Evolutionary conservation across 2,888 invertebrate genomes (phyloP).

Genomic region (Latheticus oryzae): DNA sequence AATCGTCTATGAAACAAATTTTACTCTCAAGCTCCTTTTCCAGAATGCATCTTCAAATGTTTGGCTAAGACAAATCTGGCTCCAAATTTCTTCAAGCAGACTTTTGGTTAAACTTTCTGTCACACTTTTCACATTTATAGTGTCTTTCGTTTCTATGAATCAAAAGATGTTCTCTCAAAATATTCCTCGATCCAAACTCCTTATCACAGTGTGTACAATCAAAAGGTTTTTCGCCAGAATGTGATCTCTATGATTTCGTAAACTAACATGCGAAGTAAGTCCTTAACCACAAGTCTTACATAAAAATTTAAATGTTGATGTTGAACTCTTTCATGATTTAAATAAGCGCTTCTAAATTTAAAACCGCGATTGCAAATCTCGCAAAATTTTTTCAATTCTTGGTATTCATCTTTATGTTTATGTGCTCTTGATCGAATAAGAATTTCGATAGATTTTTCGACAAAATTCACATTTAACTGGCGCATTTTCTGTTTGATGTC

Average conservation of each 20-base stretch:
- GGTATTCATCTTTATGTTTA: conserved; percentile 12
- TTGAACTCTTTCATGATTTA: too few relatives aligned
- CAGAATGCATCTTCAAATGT: too few relatives aligned
- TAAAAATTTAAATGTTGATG: neutral
- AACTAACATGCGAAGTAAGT: conserved; percentile 7
- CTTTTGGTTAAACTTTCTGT: too few relatives aligned
- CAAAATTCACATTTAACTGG: too few relatives aligned
- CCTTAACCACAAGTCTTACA: conserved; percentile 6
- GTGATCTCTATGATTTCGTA: conserved; percentile 8
- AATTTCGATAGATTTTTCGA: too few relatives aligned
- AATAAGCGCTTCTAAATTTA: neutral
- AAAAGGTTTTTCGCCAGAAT: conserved; percentile 14
- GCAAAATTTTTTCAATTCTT: neutral
- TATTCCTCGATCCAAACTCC: neutral
- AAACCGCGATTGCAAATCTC: conserved; percentile 6
- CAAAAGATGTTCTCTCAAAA: neutral
- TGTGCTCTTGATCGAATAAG: too few relatives aligned
- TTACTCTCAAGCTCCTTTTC: too few relatives aligned
- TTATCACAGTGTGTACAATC: neutral
- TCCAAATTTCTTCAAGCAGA: conserved; percentile 46
- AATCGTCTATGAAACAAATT: too few relatives aligned
- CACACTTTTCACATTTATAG: too few relatives aligned
- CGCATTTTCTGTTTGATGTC: too few relatives aligned
- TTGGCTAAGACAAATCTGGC: neutral
- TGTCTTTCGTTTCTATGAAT: too few relatives aligned